Conservation (phyloP, 2,888 invertebrate genomes). For the Eristalinus aeneus region DNA sequence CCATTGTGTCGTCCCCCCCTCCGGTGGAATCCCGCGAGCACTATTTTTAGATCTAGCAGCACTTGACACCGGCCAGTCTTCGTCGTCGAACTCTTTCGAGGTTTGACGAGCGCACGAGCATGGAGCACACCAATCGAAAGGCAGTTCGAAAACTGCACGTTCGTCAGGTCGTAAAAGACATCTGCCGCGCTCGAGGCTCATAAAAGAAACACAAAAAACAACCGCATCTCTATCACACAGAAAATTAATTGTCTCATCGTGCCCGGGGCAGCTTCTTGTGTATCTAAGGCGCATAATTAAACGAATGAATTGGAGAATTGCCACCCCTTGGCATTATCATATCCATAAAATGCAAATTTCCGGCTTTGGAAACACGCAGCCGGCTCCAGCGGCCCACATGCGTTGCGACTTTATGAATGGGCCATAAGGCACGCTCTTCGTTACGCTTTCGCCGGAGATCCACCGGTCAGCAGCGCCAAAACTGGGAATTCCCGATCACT, state of each 20-base stretch:
- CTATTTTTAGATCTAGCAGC: background rate
- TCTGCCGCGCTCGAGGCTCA: constrained; percentile 13
- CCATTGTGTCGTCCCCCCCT: background rate
- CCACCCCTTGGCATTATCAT: constrained; percentile 34
- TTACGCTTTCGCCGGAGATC: constrained; percentile 3
- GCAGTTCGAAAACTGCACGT: background rate
- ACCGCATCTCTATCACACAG: constrained; percentile 13
- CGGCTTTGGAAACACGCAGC: constrained; percentile 17
- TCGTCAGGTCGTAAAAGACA: constrained; percentile 21
- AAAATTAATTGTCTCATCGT: constrained; percentile 30
- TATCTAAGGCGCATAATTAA: constrained; percentile 37
- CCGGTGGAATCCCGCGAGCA: constrained; percentile 23
- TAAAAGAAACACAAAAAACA: constrained; percentile 1
- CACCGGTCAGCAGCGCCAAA: background rate
- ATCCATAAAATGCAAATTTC: constrained; percentile 55
- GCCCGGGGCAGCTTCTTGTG: constrained; percentile 34
- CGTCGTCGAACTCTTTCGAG: constrained; percentile 21
- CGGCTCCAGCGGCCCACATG: constrained; percentile 39
- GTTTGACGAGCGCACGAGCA: constrained; percentile 16
- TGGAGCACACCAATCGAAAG: background rate
- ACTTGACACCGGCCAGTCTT: constrained; percentile 9
- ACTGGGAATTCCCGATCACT: background rate
- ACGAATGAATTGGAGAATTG: constrained; percentile 23
- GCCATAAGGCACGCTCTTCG: constrained; percentile 5
- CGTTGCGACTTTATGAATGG: constrained; percentile 29